Evolutionary conservation across 2,113 vertebrate genomes (phyloP).

Genomic region (Microtus oregoni): DNA sequence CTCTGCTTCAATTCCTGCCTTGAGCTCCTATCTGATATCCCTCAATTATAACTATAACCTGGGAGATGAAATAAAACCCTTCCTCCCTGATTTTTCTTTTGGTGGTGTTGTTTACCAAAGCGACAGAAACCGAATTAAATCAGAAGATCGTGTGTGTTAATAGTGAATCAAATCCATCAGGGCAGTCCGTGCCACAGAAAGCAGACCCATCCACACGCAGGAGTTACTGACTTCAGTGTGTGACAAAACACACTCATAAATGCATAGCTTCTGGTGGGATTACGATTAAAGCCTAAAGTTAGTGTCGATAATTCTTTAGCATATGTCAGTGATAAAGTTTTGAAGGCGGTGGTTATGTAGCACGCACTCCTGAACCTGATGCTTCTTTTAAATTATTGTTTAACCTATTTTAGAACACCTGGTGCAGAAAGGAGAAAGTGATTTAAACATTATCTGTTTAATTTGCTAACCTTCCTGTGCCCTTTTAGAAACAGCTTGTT

Average conservation of each 20-base stretch:
- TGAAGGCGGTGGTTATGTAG: constrained; percentile 61
- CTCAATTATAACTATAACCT: not conserved
- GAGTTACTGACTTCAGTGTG: constrained; percentile 61
- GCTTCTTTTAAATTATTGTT: constrained; percentile 78
- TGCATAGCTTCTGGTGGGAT: constrained; percentile 60
- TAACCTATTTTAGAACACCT: constrained; percentile 80
- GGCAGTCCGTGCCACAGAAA: constrained; percentile 70
- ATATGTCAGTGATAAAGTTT: constrained; percentile 50
- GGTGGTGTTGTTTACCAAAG: not conserved
- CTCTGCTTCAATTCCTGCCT: not conserved
- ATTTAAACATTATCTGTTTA: constrained; percentile 79
- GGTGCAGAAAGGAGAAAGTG: constrained; percentile 58
- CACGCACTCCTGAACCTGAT: constrained; percentile 72
- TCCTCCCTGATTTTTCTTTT: not conserved
- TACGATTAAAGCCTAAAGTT: constrained; percentile 70
- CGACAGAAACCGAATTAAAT: not conserved
- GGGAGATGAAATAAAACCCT: not conserved
- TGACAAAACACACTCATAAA: constrained; percentile 26
- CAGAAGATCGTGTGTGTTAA: not conserved
- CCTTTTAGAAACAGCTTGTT: constrained; percentile 72
- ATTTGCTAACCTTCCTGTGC: constrained; percentile 73
- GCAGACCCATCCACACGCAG: constrained; percentile 46
- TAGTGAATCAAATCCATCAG: constrained; percentile 74
- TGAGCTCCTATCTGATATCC: not conserved
- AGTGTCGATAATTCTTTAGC: constrained; percentile 69